These are phyloP conservation scores for Hydropotes inermis DNA, from an alignment of 2,113 vertebrate species.

Conservation along the genomic window DNA sequence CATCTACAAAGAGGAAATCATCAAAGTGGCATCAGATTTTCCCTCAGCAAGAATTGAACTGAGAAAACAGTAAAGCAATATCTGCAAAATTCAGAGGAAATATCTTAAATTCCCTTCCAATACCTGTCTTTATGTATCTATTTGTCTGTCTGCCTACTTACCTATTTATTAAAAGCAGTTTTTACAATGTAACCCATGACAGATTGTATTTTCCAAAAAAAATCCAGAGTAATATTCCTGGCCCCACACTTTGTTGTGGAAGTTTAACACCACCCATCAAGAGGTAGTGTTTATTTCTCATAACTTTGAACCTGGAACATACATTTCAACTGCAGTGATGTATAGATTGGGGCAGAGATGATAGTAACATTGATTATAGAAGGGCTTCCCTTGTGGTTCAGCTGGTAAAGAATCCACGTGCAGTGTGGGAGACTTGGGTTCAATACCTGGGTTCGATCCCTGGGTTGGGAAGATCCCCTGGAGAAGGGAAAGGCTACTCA, in stretches of 20 bases:
- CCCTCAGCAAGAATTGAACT: not conserved
- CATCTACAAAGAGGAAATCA: not conserved
- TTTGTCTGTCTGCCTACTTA: not conserved
- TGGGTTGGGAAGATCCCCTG: not conserved
- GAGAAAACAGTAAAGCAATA: not conserved
- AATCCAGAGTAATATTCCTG: not conserved
- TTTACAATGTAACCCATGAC: not conserved
- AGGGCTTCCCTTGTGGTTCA: not conserved
- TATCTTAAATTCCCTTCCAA: not conserved
- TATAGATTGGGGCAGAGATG: not conserved
- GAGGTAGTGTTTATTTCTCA: not conserved
- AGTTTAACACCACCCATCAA: not conserved
- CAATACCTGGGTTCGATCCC: not conserved
- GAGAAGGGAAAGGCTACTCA: not conserved
- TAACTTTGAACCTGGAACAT: not conserved
- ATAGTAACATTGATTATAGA: not conserved
- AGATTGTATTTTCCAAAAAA: not conserved
- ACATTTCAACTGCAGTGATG: not conserved
- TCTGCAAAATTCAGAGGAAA: not conserved
- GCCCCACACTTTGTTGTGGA: not conserved
- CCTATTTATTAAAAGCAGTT: not conserved
- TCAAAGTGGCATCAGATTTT: not conserved
- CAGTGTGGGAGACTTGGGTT: not conserved
- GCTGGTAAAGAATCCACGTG: not conserved
- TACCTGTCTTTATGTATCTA: not conserved